These are phyloP conservation scores for Cynoglossus semilaevis DNA, from an alignment of 2,113 vertebrate species.

Conservation along the genomic window DNA sequence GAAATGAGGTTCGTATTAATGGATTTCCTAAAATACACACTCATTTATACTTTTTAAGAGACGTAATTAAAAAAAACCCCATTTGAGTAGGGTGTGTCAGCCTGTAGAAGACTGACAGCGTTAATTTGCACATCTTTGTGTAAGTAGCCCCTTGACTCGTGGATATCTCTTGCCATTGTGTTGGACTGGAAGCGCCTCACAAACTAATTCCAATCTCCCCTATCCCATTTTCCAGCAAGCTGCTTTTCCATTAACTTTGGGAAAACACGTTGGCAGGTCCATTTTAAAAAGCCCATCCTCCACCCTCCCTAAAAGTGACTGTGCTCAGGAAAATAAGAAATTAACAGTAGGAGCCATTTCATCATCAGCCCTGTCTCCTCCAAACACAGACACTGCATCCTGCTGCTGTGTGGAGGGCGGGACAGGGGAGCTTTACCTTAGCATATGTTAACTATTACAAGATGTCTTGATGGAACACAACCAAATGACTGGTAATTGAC, in stretches of 20 bases:
- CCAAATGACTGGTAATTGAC: constrained; percentile 98
- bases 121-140: constrained; percentile 84
- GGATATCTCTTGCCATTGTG: constrained; percentile 85
- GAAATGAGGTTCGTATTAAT: background rate
- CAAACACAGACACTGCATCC: constrained; percentile 75
- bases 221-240: constrained; percentile 93
- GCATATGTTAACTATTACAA: constrained; percentile 99
- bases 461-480: constrained; percentile 98
- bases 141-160: constrained; percentile 83
- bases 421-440: constrained; percentile 90
- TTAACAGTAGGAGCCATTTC: constrained; percentile 90
- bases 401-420: constrained; percentile 84
- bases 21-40: background rate
- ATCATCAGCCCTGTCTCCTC: constrained; percentile 78
- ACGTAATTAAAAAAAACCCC: no score
- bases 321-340: constrained; percentile 88
- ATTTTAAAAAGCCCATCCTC: constrained; percentile 90
- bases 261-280: constrained; percentile 97
- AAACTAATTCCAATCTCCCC: constrained; percentile 88
- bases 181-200: constrained; percentile 77
- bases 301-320: constrained; percentile 91
- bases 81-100: constrained; percentile 41
- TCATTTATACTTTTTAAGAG: no score
- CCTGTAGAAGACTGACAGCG: constrained; percentile 91
- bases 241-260: constrained; percentile 99